Base-by-base conservation (phyloP, 2,797 vertebrate species). In the Semaprochilodus insignis region DNA sequence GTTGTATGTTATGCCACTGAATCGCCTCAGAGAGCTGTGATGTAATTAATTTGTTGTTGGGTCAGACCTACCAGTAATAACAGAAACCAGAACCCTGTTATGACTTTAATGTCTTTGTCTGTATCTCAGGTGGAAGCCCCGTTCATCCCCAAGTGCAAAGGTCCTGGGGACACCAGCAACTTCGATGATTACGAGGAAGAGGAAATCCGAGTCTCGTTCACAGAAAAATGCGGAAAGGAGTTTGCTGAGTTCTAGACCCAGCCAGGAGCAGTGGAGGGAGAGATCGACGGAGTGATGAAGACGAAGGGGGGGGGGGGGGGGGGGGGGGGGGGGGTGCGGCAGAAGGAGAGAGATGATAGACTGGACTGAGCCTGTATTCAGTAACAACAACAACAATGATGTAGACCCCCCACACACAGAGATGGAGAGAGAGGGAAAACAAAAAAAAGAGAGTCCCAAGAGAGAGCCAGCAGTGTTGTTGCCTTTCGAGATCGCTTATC, bases 171-270 rank as follows among this genome's bases (percentile, higher is more conserved):
- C 94, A 97, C 96, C 11, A 98, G 97, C 95, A 98, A 98, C 95
- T 98, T 98, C 51, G 97, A 98, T 2, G 97, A 98, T 92, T 98
- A 98, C 66, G 97, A 98, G 82, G 97, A 98, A 88, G 97, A 98
- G 90, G 97, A 97, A 89, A 97, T 98, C 93, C 88, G 96, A 90
- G 95, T 98, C 88, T 98, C 97, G 90, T 94, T 97, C 93, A 96
- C 95, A 79, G 97, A 98, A 92, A 98, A 98, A 90, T 98, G 97
- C 90, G 95, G 94, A 92, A 98, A 97, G 94, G 97, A 98, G 95
- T 98, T 98, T 91, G 92, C 96, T 0, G 97, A 98, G 89, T 98
- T 98, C 93, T 98, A 97, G 93, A 91, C 93, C 88, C 89, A 78
- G 89, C 91, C 81, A 83, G 59, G 81, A 91, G 92, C 88, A 87